A percentile compares a stretch with the other conserved stretches of the same genome.
Evolutionary conservation across 2,888 invertebrate genomes (phyloP).

Genomic region (Pandemis corylana): DNA sequence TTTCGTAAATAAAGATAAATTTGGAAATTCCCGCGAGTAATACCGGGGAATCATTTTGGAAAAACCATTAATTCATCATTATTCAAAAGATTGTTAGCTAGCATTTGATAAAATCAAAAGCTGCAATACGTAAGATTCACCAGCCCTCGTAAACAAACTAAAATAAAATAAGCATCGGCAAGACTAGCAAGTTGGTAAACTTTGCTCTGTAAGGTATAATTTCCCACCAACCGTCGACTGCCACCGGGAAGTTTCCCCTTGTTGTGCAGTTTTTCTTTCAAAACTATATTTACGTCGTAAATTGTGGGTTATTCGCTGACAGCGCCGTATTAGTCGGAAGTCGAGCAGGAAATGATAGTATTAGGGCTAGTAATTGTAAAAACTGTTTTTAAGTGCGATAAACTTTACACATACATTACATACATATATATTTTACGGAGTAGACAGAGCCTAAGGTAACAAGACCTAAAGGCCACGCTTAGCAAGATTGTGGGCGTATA

Average conservation of each 20-base stretch:
- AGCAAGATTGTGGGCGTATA: no score
- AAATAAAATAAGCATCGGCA: conserved; percentile 16
- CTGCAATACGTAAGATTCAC: conserved; percentile 1
- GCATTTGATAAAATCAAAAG: no score
- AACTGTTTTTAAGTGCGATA: conserved; percentile 15
- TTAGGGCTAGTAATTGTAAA: conserved; percentile 10
- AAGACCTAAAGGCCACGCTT: no score
- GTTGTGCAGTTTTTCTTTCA: conserved; percentile 30
- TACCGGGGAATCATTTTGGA: no score
- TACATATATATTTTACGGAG: no score
- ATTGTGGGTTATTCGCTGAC: conserved; percentile 31
- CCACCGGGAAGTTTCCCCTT: conserved; percentile 25
- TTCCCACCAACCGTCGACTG: conserved; percentile 22
- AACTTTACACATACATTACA: neutral
- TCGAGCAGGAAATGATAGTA: conserved; percentile 28
- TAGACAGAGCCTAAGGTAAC: no score
- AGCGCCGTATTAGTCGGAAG: conserved; percentile 15
- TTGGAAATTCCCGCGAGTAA: no score
- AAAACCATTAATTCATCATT: no score
- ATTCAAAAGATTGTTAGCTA: no score
- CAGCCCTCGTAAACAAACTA: conserved; percentile 18
- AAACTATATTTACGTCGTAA: conserved; percentile 40
- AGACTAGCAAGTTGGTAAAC: conserved; percentile 16
- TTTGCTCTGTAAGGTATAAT: conserved; percentile 32
- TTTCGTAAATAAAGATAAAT: no score